A percentile compares a stretch with the other conserved stretches of the same genome.
Evolutionary conservation across 2,113 vertebrate species (phyloP).

Genomic region (Ammospiza caudacuta): DNA sequence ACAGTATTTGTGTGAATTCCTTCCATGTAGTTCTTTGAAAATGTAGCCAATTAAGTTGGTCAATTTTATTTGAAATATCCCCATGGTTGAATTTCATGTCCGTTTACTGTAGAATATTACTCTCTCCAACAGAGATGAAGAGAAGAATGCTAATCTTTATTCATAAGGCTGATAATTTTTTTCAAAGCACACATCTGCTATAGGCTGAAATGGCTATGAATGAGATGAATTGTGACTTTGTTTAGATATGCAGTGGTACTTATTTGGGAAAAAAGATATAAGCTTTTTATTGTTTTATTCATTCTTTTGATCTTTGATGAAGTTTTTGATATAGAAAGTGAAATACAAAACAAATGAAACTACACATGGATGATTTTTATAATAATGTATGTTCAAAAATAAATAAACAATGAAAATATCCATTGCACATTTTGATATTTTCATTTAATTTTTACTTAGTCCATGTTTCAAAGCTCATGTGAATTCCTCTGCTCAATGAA

Average conservation of each 20-base stretch:
- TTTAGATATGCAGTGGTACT: slow-evolving; percentile 33
- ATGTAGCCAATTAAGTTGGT: background rate
- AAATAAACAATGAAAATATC: background rate
- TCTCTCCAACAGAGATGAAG: slow-evolving; percentile 32
- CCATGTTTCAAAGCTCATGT: background rate
- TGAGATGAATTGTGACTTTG: slow-evolving; percentile 40
- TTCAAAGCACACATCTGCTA: slow-evolving; percentile 56
- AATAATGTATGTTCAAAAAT: background rate
- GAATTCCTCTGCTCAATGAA: background rate
- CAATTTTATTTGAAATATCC: slow-evolving; percentile 14
- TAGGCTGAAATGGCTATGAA: slow-evolving; percentile 43
- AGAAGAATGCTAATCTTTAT: slow-evolving; percentile 69
- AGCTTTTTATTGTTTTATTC: background rate
- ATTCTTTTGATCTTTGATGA: background rate
- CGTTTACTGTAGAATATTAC: slow-evolving; percentile 63
- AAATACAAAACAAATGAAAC: slow-evolving; percentile 9
- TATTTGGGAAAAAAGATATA: background rate
- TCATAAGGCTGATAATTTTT: slow-evolving; percentile 63
- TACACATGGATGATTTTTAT: background rate
- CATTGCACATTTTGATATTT: background rate
- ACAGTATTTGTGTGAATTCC: background rate
- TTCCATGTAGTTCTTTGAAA: slow-evolving; percentile 16
- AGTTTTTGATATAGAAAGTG: background rate
- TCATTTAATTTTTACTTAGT: background rate
- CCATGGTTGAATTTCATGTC: slow-evolving; percentile 23